Evolutionary conservation across 2,113 vertebrate genomes (phyloP).

Genomic region (Nesogale talazaci): DNA sequence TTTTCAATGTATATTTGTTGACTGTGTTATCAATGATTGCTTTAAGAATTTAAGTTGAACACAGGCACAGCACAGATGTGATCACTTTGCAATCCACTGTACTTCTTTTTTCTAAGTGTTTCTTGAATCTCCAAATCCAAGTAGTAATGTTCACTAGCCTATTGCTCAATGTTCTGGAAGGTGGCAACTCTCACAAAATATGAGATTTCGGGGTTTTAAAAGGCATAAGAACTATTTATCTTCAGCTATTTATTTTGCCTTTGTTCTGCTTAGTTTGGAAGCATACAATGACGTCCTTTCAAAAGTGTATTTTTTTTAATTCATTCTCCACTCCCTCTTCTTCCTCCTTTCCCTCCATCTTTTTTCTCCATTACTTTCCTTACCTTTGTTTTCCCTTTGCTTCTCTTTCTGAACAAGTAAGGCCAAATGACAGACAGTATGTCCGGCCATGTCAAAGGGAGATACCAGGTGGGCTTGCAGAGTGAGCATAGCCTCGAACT

Average conservation of each 20-base stretch:
- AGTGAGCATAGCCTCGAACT: neutral
- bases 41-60: neutral
- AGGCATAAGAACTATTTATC: neutral
- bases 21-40: neutral
- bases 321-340: neutral
- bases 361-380: neutral
- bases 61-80: neutral
- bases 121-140: constrained; percentile 44
- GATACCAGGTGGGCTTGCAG: neutral
- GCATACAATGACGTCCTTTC: neutral
- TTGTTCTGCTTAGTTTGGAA: constrained; percentile 31
- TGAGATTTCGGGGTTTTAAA: neutral
- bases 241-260: neutral
- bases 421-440: neutral
- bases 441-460: neutral
- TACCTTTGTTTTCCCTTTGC: neutral
- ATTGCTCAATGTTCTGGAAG: neutral
- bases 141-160: constrained; percentile 20
- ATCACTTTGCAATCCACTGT: neutral
- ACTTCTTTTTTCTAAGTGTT: neutral
- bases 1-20: neutral
- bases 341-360: neutral
- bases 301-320: neutral
- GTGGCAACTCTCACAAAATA: neutral
- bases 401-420: neutral